These are phyloP conservation scores for Eulacestoma nigropectus DNA, from an alignment of 2,113 vertebrate genomes.

Conservation along the genomic window DNA sequence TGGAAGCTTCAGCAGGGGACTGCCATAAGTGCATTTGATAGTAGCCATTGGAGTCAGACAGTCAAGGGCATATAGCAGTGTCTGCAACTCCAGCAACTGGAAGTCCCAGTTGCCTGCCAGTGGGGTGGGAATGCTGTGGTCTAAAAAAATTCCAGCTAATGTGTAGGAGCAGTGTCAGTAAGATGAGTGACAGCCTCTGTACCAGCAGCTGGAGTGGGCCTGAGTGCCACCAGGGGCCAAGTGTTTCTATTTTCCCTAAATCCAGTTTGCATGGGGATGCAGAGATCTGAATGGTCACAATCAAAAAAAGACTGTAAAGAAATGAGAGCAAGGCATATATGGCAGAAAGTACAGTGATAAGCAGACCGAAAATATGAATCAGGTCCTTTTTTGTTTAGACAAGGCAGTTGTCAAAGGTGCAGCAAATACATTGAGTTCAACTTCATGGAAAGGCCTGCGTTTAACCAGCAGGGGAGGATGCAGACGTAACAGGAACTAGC, in stretches of 20 bases:
- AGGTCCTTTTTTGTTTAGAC: neutral
- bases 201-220: neutral
- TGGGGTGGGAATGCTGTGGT: neutral
- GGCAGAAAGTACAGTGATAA: neutral
- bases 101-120: neutral
- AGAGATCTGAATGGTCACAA: neutral
- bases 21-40: neutral
- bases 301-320: neutral
- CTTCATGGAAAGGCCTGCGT: neutral
- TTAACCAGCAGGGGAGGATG: neutral
- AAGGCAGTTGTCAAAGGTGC: neutral
- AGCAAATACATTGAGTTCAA: neutral
- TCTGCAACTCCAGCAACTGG: neutral
- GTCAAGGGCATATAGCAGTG: neutral
- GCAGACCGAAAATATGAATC: neutral
- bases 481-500: neutral
- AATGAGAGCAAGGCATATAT: neutral
- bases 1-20: neutral
- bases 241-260: neutral
- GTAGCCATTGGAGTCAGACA: neutral
- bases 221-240: neutral
- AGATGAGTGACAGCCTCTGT: neutral
- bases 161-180: neutral
- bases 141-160: neutral
- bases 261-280: fast-evolving